Evolutionary conservation across 1,140 invertebrate species (phyloP).

Genomic region (Polypedilum vanderplanki): DNA sequence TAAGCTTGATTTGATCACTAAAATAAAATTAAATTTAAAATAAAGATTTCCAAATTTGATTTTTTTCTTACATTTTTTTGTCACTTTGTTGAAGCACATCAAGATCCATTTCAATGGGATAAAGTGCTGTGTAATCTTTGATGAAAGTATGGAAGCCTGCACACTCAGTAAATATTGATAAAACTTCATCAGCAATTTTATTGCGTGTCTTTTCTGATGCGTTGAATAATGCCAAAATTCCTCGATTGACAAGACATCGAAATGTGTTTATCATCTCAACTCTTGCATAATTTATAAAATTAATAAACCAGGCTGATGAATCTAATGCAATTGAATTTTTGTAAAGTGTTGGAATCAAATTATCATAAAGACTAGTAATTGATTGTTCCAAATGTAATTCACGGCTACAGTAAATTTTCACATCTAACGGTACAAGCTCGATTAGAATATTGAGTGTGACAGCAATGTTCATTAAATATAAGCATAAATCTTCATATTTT

Average conservation of each 20-base stretch:
- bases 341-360: slow-evolving; percentile 55
- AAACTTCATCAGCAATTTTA: slow-evolving; percentile 43
- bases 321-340: slow-evolving; percentile 46
- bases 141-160: slow-evolving; percentile 61
- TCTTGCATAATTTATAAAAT: slow-evolving; percentile 44
- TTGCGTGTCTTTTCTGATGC: slow-evolving; percentile 33
- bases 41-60: not conserved
- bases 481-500: slow-evolving; percentile 20
- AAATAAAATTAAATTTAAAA: slow-evolving; percentile 20
- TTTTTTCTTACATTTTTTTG: slow-evolving; percentile 55
- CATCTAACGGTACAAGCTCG: slow-evolving; percentile 31
- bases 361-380: slow-evolving; percentile 58
- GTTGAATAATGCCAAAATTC: slow-evolving; percentile 40
- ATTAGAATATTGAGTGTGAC: not conserved
- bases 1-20: slow-evolving; percentile 34
- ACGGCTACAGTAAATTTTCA: slow-evolving; percentile 31
- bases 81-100: slow-evolving; percentile 51
- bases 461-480: slow-evolving; percentile 28
- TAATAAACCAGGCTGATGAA: slow-evolving; percentile 35
- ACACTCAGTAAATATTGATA: slow-evolving; percentile 54
- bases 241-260: slow-evolving; percentile 33
- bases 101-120: slow-evolving; percentile 55
- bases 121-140: slow-evolving; percentile 58
- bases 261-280: slow-evolving; percentile 48
- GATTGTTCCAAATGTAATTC: slow-evolving; percentile 41